phyloP scores from a whole-genome alignment of 1,140 invertebrate genomes.

The Uloborus diversus region DNA sequence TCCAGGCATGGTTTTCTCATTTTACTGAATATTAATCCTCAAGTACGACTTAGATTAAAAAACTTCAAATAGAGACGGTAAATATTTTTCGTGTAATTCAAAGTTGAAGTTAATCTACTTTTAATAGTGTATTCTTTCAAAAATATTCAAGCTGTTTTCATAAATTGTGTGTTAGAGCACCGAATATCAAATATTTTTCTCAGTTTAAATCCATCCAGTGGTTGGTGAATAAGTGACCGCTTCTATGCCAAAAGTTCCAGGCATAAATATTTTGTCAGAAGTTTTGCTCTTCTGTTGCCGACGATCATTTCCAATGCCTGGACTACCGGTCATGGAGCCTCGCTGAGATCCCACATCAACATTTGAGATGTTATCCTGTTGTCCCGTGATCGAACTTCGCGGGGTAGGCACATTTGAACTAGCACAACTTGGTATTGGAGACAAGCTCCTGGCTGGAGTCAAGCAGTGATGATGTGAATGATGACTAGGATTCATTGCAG shows the following conservation, averaged over 20 bases:
- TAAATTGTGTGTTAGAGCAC: background rate
- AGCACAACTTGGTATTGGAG: slow-evolving; percentile 58
- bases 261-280: background rate
- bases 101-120: too few relatives aligned
- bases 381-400: slow-evolving; percentile 55
- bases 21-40: too few relatives aligned
- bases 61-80: too few relatives aligned
- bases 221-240: slow-evolving; percentile 22
- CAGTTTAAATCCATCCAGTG: slow-evolving; percentile 26
- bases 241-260: slow-evolving; percentile 21
- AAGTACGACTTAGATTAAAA: too few relatives aligned
- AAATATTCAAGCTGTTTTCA: background rate
- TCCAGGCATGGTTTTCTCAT: too few relatives aligned
- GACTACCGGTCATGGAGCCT: slow-evolving; percentile 17
- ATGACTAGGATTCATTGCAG: background rate
- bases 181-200: background rate
- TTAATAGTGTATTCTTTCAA: background rate
- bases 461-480: background rate
- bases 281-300: background rate
- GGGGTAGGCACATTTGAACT: slow-evolving; percentile 58
- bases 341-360: background rate
- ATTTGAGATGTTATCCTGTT: background rate
- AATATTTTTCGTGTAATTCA: too few relatives aligned
- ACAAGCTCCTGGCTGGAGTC: slow-evolving; percentile 35
- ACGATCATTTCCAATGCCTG: background rate